Conservation (phyloP, 2,888 invertebrate genomes). For the Trilocha varians region DNA sequence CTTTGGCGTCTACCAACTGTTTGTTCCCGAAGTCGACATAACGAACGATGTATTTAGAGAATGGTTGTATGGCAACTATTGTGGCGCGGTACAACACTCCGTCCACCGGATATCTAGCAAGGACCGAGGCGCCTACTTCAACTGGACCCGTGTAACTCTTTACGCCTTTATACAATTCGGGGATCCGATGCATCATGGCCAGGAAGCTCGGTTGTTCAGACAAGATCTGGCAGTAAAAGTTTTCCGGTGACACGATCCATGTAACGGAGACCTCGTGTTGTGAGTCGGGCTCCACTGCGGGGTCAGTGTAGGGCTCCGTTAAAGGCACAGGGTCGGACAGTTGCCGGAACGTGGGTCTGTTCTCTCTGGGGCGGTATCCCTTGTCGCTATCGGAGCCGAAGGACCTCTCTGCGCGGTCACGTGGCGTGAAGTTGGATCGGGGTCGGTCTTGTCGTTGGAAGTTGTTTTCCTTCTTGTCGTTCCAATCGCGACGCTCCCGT, state of each 20-base stretch:
- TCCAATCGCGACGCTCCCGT: slow-evolving; percentile 20
- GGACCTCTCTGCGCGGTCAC: slow-evolving; percentile 41
- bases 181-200: slow-evolving; percentile 80
- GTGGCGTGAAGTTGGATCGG: slow-evolving; percentile 46
- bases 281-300: slow-evolving; percentile 59
- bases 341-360: slow-evolving; percentile 45
- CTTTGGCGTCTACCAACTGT: slow-evolving; percentile 73
- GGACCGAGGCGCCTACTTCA: slow-evolving; percentile 75
- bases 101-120: slow-evolving; percentile 81
- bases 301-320: slow-evolving; percentile 59
- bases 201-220: slow-evolving; percentile 72
- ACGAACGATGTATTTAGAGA: slow-evolving; percentile 76
- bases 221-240: slow-evolving; percentile 78
- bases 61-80: slow-evolving; percentile 72
- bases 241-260: slow-evolving; percentile 83
- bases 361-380: slow-evolving; percentile 40
- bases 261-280: slow-evolving; percentile 76
- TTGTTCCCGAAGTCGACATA: slow-evolving; percentile 86
- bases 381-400: slow-evolving; percentile 40
- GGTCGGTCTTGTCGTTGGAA: slow-evolving; percentile 28
- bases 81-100: slow-evolving; percentile 81
- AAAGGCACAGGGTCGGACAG: slow-evolving; percentile 58
- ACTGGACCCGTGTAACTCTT: slow-evolving; percentile 49
- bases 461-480: slow-evolving; percentile 16
- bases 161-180: slow-evolving; percentile 75